Conservation (phyloP, 2,888 invertebrate genomes). For the Callimorpha dominula region DNA sequence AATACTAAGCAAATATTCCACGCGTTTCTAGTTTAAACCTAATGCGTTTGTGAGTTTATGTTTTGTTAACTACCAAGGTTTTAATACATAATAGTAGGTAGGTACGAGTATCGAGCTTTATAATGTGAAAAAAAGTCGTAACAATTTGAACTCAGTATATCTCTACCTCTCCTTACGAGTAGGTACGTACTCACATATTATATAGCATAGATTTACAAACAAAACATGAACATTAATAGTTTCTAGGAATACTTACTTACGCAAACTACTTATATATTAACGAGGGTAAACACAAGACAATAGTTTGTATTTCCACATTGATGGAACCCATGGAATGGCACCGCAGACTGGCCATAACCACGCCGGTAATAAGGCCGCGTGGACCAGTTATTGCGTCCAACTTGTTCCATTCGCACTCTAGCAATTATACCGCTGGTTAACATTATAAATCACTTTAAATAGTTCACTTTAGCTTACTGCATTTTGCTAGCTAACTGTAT, state of each 20-base stretch:
- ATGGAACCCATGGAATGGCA: constrained; percentile 29
- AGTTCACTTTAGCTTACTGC: constrained; percentile 65
- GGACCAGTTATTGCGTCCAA: constrained; percentile 65
- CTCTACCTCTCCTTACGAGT: too few species aligned
- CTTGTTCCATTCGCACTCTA: constrained; percentile 62
- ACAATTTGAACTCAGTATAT: too few species aligned
- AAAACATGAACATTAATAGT: background rate
- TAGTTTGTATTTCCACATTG: constrained; percentile 30
- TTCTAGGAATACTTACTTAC: background rate
- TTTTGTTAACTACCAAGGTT: background rate
- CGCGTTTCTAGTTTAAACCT: background rate
- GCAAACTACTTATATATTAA: background rate
- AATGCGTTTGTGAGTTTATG: background rate
- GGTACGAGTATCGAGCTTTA: too few species aligned
- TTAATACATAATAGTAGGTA: too few species aligned
- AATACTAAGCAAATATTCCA: background rate
- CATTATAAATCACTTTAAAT: constrained; percentile 79
- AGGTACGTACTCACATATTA: background rate
- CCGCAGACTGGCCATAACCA: constrained; percentile 35
- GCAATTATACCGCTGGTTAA: constrained; percentile 70
- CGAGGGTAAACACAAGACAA: constrained; percentile 9
- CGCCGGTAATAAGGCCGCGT: constrained; percentile 46
- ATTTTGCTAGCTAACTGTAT: constrained; percentile 71
- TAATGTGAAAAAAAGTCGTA: too few species aligned
- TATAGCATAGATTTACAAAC: background rate